A percentile compares a stretch with the other conserved stretches of the same genome.
phyloP scores from a whole-genome alignment of 2,888 invertebrate species.

The Aplocera efformata region DNA sequence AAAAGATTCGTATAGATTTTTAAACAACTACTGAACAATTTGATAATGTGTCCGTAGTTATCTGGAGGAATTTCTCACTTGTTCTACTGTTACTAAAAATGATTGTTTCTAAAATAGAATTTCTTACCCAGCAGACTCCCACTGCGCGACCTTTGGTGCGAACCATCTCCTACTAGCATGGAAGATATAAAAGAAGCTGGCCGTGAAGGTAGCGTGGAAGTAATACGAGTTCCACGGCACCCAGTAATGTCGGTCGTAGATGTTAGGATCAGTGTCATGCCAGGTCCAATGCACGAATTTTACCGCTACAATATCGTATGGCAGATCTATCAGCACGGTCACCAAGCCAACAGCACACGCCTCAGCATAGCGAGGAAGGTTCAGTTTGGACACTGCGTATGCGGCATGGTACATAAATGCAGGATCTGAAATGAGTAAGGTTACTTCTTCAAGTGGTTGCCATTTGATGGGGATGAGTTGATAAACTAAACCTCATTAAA shows the following conservation, averaged over 20 bases:
- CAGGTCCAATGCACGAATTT: slow-evolving; percentile 92
- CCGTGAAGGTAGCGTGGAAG: slow-evolving; percentile 88
- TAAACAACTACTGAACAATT: too few species aligned
- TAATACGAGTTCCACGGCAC: slow-evolving; percentile 93
- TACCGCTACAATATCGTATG: slow-evolving; percentile 89
- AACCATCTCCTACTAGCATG: slow-evolving; percentile 78
- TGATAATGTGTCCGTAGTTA: too few species aligned
- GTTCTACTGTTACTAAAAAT: too few species aligned
- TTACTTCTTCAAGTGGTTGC: too few species aligned
- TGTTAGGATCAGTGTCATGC: slow-evolving; percentile 88
- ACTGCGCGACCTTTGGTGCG: slow-evolving; percentile 75
- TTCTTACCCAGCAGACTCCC: slow-evolving; percentile 78
- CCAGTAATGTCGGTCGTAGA: slow-evolving; percentile 88
- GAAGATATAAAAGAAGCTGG: slow-evolving; percentile 86
- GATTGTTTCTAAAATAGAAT: too few species aligned
- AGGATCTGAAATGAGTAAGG: slow-evolving; percentile 73
- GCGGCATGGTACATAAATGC: slow-evolving; percentile 82
- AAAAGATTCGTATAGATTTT: too few species aligned
- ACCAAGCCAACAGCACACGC: slow-evolving; percentile 85
- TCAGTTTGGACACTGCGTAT: slow-evolving; percentile 77
- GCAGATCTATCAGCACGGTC: slow-evolving; percentile 87
- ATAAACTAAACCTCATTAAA: too few species aligned
- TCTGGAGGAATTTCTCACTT: too few species aligned
- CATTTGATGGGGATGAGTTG: too few species aligned
- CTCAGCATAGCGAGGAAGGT: slow-evolving; percentile 79